Conservation (phyloP, 2,113 vertebrate species). For the Orientallactaga bullata region DNA sequence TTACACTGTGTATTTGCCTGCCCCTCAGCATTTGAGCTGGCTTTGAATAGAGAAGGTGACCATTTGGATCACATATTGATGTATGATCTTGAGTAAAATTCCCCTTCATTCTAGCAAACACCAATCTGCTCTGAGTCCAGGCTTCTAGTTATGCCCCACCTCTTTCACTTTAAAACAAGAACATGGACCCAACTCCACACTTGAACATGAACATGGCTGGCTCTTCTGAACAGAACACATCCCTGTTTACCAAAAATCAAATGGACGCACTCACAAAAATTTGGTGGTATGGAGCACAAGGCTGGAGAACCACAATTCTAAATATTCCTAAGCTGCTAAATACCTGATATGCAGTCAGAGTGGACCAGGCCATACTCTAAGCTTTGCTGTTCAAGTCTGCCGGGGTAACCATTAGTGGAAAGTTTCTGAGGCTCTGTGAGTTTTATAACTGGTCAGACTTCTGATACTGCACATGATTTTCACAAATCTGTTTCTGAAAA, state of each 20-base stretch:
- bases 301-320: neutral
- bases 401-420: neutral
- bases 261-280: neutral
- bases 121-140: too few relatives aligned
- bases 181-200: neutral
- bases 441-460: conserved; percentile 36
- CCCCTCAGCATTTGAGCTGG: neutral
- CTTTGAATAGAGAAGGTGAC: neutral
- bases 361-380: neutral
- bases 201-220: neutral
- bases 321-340: neutral
- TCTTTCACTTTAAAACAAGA: neutral
- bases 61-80: neutral
- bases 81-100: neutral
- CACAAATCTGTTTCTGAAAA: conserved; percentile 36
- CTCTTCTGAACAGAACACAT: neutral
- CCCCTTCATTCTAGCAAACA: neutral
- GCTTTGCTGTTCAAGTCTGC: neutral
- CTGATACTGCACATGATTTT: conserved; percentile 23
- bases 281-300: neutral
- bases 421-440: neutral
- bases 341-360: neutral
- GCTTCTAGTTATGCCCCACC: neutral
- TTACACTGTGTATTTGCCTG: neutral
- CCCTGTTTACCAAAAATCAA: neutral